Conservation (phyloP, 2,113 vertebrate species). For the Saguinus imperator region DNA sequence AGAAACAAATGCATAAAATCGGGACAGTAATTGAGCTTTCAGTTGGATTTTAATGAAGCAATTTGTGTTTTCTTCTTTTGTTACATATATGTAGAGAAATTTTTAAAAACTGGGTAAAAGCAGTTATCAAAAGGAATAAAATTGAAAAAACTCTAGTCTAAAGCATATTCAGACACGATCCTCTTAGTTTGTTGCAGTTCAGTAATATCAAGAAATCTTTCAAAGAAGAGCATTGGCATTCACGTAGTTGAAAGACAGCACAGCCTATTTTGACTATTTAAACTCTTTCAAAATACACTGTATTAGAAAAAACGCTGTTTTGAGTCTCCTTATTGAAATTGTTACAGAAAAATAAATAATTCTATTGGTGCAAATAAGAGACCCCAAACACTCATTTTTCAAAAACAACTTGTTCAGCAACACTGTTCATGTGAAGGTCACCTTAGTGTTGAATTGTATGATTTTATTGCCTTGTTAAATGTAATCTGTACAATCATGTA, state of each 20-base stretch:
- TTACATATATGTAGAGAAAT: background rate
- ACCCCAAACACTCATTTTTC: background rate
- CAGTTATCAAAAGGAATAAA: background rate
- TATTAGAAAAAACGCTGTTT: background rate
- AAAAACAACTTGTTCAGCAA: constrained; percentile 38
- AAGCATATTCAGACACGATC: background rate
- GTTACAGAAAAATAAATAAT: background rate
- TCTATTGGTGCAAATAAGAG: constrained; percentile 34
- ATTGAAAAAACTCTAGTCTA: background rate
- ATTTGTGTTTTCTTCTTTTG: background rate
- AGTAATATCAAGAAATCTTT: background rate
- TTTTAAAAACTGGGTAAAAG: background rate
- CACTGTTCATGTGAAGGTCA: constrained; percentile 64
- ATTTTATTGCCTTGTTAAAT: constrained; percentile 69
- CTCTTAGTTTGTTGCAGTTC: rapidly evolving
- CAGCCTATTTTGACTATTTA: background rate
- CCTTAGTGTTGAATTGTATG: constrained; percentile 38
- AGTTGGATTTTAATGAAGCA: background rate
- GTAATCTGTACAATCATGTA: constrained; percentile 60
- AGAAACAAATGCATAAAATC: background rate
- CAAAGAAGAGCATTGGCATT: background rate
- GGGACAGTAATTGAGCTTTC: background rate
- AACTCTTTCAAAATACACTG: background rate
- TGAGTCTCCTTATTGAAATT: constrained; percentile 10
- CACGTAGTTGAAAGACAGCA: background rate